Conservation (phyloP, 2,113 vertebrate genomes). For the Pionites leucogaster region DNA sequence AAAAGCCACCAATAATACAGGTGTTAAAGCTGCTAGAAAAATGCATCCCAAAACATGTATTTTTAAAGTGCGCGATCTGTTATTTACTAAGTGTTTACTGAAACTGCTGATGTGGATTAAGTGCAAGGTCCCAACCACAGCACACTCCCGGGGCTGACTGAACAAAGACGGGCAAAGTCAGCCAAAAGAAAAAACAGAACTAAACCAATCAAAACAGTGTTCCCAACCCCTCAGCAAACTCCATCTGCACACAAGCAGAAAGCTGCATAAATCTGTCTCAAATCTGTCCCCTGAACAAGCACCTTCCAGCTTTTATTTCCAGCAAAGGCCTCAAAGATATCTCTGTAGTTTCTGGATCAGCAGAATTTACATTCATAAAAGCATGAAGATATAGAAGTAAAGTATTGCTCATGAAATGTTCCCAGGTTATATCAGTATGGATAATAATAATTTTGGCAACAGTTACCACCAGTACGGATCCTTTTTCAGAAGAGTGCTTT, state of each 20-base stretch:
- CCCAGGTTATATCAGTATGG: not conserved
- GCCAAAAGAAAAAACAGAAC: slow-evolving; percentile 30
- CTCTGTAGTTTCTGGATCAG: not conserved
- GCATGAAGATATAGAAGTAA: fast-evolving
- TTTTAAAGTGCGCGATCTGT: not conserved
- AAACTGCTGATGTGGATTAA: slow-evolving; percentile 38
- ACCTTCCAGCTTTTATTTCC: not conserved
- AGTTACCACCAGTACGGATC: not conserved
- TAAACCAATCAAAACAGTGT: not conserved
- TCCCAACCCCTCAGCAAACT: not conserved
- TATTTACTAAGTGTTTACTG: slow-evolving; percentile 27
- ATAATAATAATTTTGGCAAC: not conserved
- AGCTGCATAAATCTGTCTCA: not conserved
- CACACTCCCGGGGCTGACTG: not conserved
- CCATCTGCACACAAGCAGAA: slow-evolving; percentile 5
- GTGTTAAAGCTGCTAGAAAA: slow-evolving; percentile 1
- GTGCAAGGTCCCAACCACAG: slow-evolving; percentile 22
- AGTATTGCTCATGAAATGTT: not conserved
- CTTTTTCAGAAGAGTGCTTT: not conserved
- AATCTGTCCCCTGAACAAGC: not conserved
- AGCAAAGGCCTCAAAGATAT: not conserved
- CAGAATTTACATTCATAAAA: not conserved
- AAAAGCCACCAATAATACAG: not conserved
- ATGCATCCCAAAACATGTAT: not conserved
- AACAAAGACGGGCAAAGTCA: not conserved